Evolutionary conservation across 2,113 vertebrate genomes (phyloP), one percentile per base, ranked within the genome.

Genomic region (Cairina moschata): DNA sequence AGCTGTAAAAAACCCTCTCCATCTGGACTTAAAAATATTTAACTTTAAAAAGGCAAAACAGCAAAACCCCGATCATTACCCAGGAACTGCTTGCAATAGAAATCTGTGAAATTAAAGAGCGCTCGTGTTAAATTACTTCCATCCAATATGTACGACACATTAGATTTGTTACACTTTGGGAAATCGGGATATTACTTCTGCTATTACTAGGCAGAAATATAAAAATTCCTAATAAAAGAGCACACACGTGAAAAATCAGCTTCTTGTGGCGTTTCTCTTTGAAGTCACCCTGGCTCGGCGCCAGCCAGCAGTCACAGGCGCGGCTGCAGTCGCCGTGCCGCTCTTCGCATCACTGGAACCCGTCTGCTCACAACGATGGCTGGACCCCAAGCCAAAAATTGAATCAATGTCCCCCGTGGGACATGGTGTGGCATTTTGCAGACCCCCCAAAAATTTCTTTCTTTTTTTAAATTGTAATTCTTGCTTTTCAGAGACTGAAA

Each of bases 91-190:
- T 95, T 93, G 93, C 97, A 97, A 90, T 29, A 90, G 92, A 94
- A 89, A 95, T 93, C 91, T 91, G 77, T 90, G 96, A 97, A 97
- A 98, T 97, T 96, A 97, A 97, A 97, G 96, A 93, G 52, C 8
- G 6, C 91, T 97, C 58, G 3, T 95, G 91, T 96, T 97, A 97
- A 95, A 97, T 98, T 95, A 76, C 88, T 97, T 97, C 97, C 96
- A 97, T 96, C 83, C 95, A 97, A 91, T 92, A 88, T 82, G 63
- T 78, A 77, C 25, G 48, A 88, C 96, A 96, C 96, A 92, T 95
- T 97, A 96, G 88, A 96, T 95, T 86, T 88, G 96, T 95, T 98
- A 87, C 96, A 82, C 96, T 97, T 96, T 79, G 79, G 75, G 93
- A 96, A 94, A 96, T 82, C 1, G 3, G 89, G 83, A 79, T 97